Evolutionary conservation across 2,113 vertebrate genomes (phyloP), one percentile per base, ranked within the genome.

Genomic region (Corapipo altera): DNA sequence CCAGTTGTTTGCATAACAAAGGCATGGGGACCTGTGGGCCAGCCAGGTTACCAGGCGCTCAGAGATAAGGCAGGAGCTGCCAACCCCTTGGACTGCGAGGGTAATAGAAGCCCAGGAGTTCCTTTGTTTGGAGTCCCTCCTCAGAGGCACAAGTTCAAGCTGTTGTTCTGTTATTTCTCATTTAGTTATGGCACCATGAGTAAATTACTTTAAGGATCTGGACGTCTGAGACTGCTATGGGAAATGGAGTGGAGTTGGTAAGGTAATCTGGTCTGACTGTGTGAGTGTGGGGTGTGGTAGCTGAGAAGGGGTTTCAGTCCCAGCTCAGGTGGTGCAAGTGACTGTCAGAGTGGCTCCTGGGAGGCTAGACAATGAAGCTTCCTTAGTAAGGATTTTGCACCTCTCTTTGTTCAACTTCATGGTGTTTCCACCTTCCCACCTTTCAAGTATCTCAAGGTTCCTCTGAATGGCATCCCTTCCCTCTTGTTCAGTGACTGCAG

Each of bases 21-120:
- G 19, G 2, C 19, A 30, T 0, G 0, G 35, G 21, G 43, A 43
- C 14, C 6, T 43, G 20, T 27, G 67, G 11, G 13, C 62, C 15
- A 73, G 2, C 26, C 67, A 30, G 46, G 54, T 67, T 28, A 52
- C 28, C 10, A 12, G 30, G 17, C 19, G 52, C 15, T 51, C 37
- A 30, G 5, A 24, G 10, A 30, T 37, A 28, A 8, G 15, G 16
- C 19, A 30, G 44, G 8, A 61, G 11, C 39, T 4, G 13, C n/a
- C 11, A 75, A 30, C 0, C 3, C 13, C 28, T 30, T 30, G 39
- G 27, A 52, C 12, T 61, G 15, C 39, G 24, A 67, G 23, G 10
- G 1, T 54, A 26, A 21, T 17, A n/a, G 39, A 82, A 46, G 8
- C 7, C 5, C 5, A 67, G 20, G 5, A 4, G 28, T 52, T 74